Evolutionary conservation across 2,797 vertebrate species (phyloP), one percentile per base, ranked within the genome.

Genomic region (Rhabdomys pumilio): DNA sequence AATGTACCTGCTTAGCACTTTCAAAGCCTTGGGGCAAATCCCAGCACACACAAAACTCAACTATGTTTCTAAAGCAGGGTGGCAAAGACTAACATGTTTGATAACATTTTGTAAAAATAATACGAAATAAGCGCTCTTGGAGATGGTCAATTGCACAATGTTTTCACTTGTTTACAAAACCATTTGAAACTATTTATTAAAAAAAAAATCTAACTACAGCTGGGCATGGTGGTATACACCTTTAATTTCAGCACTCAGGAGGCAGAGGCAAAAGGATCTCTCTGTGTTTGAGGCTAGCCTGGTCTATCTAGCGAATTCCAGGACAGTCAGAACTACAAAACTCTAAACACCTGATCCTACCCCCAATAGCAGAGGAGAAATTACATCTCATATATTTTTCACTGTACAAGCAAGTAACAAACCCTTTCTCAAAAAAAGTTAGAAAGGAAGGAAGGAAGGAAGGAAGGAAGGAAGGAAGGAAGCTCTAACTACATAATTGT

Each of bases 361-460:
- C 11, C n/a, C 53, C 31, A 59, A 61, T 0, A 87, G 61, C 65
- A 93, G n/a, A 92, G 63, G 0, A 88, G 63, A 95, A 96, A 89
- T 81, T 91, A 75, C 86, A 89, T 79, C 53, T 92, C 81, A 84
- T 50, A 53, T 82, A 90, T 87, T 83, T 94, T 57, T n/a, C n/a
- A 91, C 13, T 55, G 22, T 50, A 91, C 11, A 83, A 86, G 19
- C 44, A 94, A 94, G 31, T 83, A 88, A 67, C 76, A 96, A 47
- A 89, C 53, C 34, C n/a, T 57, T 22, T 81, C 53, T 81, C 26
- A 75, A 75, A 44, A 75, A 38, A 72, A 72, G 15, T 20, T 24
- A 44, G n/a, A 44, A 77, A 50, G 13, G 31, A 47, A 47, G 38
- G 13, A 65, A 29, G 59, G 59, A 65, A 65, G 63, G 29, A 61